phyloP scores from a whole-genome alignment of 2,888 invertebrate genomes.

The Chesias legatella region DNA sequence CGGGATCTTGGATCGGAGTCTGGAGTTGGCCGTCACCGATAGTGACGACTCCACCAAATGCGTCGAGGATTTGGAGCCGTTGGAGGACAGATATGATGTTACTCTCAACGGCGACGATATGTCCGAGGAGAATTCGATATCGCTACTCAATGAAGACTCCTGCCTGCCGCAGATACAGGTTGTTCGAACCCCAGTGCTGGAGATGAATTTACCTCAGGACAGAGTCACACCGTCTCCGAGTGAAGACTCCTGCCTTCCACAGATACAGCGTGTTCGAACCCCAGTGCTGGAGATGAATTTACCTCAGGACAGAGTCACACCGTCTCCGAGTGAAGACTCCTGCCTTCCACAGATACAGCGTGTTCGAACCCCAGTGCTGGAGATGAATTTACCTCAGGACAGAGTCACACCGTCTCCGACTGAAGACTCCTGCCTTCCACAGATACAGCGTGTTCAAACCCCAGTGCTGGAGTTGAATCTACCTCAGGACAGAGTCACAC shows the following conservation, averaged over 20 bases:
- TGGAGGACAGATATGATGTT: constrained; percentile 56
- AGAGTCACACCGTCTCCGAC: constrained; percentile 49
- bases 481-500: constrained; percentile 45
- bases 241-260: too few relatives aligned
- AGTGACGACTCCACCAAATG: constrained; percentile 73
- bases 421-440: too few relatives aligned
- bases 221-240: constrained; percentile 49
- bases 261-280: constrained; percentile 29
- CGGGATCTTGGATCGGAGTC: constrained; percentile 55
- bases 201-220: constrained; percentile 34
- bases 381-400: constrained; percentile 34
- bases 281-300: constrained; percentile 35
- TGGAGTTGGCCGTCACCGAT: constrained; percentile 59
- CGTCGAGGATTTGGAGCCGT: constrained; percentile 61
- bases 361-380: constrained; percentile 42
- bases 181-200: constrained; percentile 42
- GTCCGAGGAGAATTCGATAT: constrained; percentile 61
- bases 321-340: too few relatives aligned
- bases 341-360: too few relatives aligned
- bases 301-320: constrained; percentile 45
- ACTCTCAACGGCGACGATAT: constrained; percentile 69
- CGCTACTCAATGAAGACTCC: constrained; percentile 46
- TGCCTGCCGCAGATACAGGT: too few relatives aligned
- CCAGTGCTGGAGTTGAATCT: constrained; percentile 35
- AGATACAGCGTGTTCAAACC: constrained; percentile 29